Conservation (phyloP, 64 coral and sea anemone species). For the Astreopora myriophthalma region DNA sequence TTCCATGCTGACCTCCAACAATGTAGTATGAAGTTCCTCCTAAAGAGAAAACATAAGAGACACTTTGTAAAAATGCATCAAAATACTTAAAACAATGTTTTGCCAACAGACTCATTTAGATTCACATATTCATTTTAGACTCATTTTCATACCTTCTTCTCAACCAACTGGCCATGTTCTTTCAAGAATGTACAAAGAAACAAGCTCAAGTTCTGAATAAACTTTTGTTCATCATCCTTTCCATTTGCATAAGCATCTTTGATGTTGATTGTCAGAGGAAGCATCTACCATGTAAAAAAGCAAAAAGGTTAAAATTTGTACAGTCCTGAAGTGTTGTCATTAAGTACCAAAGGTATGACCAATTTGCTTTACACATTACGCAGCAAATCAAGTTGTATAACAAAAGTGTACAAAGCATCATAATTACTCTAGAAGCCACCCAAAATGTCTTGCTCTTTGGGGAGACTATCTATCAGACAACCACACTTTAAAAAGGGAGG, state of each 20-base stretch:
- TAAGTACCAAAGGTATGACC: no score
- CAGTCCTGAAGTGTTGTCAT: no score
- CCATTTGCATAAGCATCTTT: slow-evolving; percentile 99
- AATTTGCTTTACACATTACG: no score
- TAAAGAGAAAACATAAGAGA: slow-evolving; percentile 25
- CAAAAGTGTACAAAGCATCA: no score
- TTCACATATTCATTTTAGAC: neutral
- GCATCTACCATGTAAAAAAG: slow-evolving; percentile 69
- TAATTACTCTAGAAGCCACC: no score
- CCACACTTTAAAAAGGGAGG: neutral
- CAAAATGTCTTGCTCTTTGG: no score
- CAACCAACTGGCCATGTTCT: slow-evolving; percentile 94
- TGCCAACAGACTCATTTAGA: neutral
- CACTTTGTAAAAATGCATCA: neutral
- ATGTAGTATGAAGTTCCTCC: slow-evolving; percentile 94
- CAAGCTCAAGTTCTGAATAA: slow-evolving; percentile 98
- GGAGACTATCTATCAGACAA: neutral
- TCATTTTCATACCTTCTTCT: slow-evolving; percentile 79
- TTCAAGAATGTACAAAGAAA: slow-evolving; percentile 98
- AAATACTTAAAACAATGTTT: neutral
- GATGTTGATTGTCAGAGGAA: slow-evolving; percentile 96
- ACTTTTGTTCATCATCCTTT: slow-evolving; percentile 99
- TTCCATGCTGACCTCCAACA: slow-evolving; percentile 82
- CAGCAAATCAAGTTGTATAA: no score
- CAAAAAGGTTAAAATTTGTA: neutral